These are phyloP conservation scores for Tipula vernalis DNA, from an alignment of 2,888 invertebrate genomes.

Conservation along the genomic window DNA sequence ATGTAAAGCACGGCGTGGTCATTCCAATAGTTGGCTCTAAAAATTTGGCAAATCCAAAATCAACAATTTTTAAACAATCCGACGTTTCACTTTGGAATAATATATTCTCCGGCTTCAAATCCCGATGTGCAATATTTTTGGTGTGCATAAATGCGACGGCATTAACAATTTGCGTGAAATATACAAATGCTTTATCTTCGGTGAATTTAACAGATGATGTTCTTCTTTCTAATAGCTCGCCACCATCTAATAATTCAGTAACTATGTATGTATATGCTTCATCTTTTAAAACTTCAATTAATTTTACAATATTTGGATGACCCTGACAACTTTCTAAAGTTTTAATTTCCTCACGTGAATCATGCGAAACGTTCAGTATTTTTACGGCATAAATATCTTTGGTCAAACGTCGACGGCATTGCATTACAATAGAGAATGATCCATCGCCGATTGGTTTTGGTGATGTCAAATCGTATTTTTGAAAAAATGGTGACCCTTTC, in stretches of 20 bases:
- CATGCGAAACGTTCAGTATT: conserved; percentile 34
- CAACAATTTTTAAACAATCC: conserved; percentile 67
- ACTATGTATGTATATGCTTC: conserved; percentile 82
- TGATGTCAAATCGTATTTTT: conserved; percentile 59
- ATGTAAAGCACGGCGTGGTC: conserved; percentile 84
- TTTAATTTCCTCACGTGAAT: conserved; percentile 49
- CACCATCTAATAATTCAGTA: conserved; percentile 72
- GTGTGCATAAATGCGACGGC: conserved; percentile 80
- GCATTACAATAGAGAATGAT: conserved; percentile 75
- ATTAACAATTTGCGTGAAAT: conserved; percentile 69
- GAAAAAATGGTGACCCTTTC: conserved; percentile 68
- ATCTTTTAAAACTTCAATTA: conserved; percentile 76
- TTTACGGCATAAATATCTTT: conserved; percentile 78
- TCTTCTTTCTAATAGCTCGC: conserved; percentile 62
- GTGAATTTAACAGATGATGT: conserved; percentile 52
- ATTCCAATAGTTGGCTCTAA: conserved; percentile 29
- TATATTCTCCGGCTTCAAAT: conserved; percentile 83
- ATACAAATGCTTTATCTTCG: conserved; percentile 64
- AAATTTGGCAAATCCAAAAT: conserved; percentile 80
- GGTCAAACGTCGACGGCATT: conserved; percentile 61
- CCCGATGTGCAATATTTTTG: conserved; percentile 77
- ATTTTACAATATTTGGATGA: conserved; percentile 73
- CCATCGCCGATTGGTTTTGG: conserved; percentile 68
- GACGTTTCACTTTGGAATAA: conserved; percentile 37
- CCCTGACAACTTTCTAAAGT: conserved; percentile 74